These are phyloP conservation scores for Octopus sinensis DNA, from an alignment of 1,140 invertebrate species.

Conservation along the genomic window DNA sequence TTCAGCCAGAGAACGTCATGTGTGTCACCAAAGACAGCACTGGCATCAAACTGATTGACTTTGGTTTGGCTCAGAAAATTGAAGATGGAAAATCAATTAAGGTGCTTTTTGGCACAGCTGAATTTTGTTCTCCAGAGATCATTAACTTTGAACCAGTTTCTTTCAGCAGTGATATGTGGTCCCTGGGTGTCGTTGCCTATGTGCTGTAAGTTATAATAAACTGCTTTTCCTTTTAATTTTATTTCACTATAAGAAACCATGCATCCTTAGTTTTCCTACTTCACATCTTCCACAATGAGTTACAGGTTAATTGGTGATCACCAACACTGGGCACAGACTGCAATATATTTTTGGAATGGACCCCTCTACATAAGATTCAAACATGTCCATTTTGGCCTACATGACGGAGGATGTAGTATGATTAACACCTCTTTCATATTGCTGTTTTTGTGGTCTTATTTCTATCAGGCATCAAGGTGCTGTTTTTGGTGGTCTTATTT, in stretches of 20 bases:
- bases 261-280: background rate
- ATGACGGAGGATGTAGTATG: too few relatives aligned
- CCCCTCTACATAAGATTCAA: too few relatives aligned
- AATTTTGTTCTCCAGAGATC: slow-evolving; percentile 98
- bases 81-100: slow-evolving; percentile 98
- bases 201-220: slow-evolving; percentile 76
- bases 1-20: slow-evolving; percentile 96
- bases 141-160: slow-evolving; percentile 96
- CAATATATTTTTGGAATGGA: too few relatives aligned
- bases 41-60: slow-evolving; percentile 96
- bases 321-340: too few relatives aligned
- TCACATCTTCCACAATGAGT: too few relatives aligned
- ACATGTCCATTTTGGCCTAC: too few relatives aligned
- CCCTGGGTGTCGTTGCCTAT: slow-evolving; percentile 92
- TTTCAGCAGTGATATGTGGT: slow-evolving; percentile 99
- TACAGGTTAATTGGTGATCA: too few relatives aligned
- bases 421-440: too few relatives aligned
- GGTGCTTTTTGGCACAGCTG: slow-evolving; percentile 91
- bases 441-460: too few relatives aligned
- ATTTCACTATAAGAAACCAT: background rate
- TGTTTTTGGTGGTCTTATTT: too few relatives aligned
- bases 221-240: background rate
- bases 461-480: too few relatives aligned
- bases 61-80: slow-evolving; percentile 92
- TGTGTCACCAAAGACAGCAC: slow-evolving; percentile 92